Conservation (phyloP, 1,140 invertebrate species). For the Halyomorpha halys region DNA sequence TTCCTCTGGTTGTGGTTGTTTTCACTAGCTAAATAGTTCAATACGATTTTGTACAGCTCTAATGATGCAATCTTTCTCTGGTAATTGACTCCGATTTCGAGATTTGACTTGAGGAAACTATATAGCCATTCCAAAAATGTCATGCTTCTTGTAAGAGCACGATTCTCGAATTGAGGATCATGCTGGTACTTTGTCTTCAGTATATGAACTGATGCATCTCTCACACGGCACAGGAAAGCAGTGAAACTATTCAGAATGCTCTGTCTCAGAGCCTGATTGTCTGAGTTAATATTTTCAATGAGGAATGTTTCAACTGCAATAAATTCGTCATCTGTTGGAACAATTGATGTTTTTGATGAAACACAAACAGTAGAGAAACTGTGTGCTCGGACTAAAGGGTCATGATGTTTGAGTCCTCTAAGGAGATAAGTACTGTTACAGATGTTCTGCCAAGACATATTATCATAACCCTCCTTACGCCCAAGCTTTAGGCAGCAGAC, state of each 20-base stretch:
- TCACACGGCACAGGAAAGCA: constrained; percentile 24
- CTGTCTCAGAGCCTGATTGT: constrained; percentile 28
- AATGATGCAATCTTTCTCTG: constrained; percentile 43
- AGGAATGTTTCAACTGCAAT: constrained; percentile 27
- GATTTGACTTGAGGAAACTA: constrained; percentile 38
- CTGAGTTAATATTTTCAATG: constrained; percentile 29
- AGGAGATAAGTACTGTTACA: neutral
- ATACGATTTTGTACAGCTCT: constrained; percentile 36
- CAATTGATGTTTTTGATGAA: constrained; percentile 24
- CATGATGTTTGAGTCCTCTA: constrained; percentile 5
- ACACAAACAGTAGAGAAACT: constrained; percentile 29
- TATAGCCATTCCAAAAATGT: constrained; percentile 42
- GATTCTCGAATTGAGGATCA: constrained; percentile 5
- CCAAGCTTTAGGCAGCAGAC: constrained; percentile 25
- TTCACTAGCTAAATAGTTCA: constrained; percentile 29
- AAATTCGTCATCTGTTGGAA: constrained; percentile 27
- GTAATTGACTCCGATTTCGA: constrained; percentile 44
- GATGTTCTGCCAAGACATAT: constrained; percentile 24
- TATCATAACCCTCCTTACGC: constrained; percentile 28
- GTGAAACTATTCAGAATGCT: constrained; percentile 27
- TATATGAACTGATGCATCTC: constrained; percentile 29
- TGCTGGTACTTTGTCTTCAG: constrained; percentile 28
- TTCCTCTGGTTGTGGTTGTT: constrained; percentile 14
- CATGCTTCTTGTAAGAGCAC: constrained; percentile 24
- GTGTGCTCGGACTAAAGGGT: neutral